phyloP scores from a whole-genome alignment of 1,140 invertebrate species.

The Mesaphorura yosii region DNA sequence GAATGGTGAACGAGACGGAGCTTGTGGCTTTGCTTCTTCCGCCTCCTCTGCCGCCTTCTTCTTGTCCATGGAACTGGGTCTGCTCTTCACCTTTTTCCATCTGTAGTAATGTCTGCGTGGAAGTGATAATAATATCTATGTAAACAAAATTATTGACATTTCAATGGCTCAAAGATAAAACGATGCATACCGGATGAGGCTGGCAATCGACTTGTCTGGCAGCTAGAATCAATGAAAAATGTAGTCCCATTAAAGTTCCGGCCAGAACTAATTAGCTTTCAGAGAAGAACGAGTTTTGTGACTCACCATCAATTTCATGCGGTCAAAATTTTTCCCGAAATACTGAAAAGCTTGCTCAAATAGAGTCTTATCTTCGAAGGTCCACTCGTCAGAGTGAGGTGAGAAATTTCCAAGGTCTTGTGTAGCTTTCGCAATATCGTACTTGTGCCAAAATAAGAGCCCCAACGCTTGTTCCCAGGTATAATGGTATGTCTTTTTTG shows the following conservation, averaged over 20 bases:
- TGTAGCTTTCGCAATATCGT: constrained; percentile 82
- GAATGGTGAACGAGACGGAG: neutral
- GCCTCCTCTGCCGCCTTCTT: too few species aligned
- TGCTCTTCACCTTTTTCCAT: constrained; percentile 89
- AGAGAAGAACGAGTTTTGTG: neutral
- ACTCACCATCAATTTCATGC: constrained; percentile 90
- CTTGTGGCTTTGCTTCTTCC: constrained; percentile 17
- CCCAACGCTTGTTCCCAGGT: constrained; percentile 94
- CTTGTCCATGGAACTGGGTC: constrained; percentile 88
- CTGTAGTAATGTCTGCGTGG: too few species aligned
- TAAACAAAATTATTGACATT: too few species aligned
- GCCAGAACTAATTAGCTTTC: neutral
- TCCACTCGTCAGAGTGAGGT: constrained; percentile 96
- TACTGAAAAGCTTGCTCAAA: constrained; percentile 98
- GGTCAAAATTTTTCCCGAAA: constrained; percentile 94
- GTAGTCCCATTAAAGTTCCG: neutral
- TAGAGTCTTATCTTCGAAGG: constrained; percentile 91
- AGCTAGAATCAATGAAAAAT: constrained; percentile 47
- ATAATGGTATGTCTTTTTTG: constrained; percentile 97
- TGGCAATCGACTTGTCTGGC: constrained; percentile 91
- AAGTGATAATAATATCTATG: too few species aligned
- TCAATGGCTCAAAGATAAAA: too few species aligned
- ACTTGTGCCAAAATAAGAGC: constrained; percentile 97
- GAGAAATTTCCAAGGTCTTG: constrained; percentile 92
- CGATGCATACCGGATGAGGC: constrained; percentile 93